Evolutionary conservation across 2,888 invertebrate genomes (phyloP).

Genomic region (Leptothorax acervorum): DNA sequence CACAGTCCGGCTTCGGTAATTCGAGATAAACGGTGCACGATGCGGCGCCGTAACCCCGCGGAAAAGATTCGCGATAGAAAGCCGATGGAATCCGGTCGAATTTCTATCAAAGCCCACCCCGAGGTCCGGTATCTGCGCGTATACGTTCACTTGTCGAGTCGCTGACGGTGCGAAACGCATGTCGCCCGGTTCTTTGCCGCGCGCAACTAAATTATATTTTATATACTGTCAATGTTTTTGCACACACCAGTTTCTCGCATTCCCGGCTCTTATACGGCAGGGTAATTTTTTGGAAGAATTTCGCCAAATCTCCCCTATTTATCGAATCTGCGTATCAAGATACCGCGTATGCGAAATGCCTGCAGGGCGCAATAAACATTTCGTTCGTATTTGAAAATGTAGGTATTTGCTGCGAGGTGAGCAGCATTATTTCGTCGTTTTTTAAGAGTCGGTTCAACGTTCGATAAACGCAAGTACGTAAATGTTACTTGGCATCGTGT

Average conservation of each 20-base stretch:
- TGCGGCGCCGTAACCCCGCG: slow-evolving; percentile 9
- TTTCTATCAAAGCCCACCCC: slow-evolving; percentile 60
- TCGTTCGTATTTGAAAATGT: neutral
- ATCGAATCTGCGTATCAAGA: neutral
- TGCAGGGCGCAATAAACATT: neutral
- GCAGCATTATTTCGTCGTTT: neutral
- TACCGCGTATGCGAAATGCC: neutral
- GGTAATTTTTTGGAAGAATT: slow-evolving; percentile 20
- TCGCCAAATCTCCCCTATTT: neutral
- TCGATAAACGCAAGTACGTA: neutral
- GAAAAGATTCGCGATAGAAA: slow-evolving; percentile 63
- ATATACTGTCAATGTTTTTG: neutral
- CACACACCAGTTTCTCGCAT: neutral
- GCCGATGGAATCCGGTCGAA: slow-evolving; percentile 67
- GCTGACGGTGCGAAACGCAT: neutral
- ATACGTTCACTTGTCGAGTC: slow-evolving; percentile 42
- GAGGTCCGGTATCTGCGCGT: slow-evolving; percentile 6
- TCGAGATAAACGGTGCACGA: slow-evolving; percentile 18
- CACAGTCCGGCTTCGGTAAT: neutral
- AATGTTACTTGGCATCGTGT: neutral
- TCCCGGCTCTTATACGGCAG: neutral
- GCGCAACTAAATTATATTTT: slow-evolving; percentile 15
- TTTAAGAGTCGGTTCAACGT: neutral
- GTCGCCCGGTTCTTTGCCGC: neutral
- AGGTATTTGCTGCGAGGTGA: neutral